Percentiles rank a stretch among this genome's conserved stretches.
phyloP scores from a whole-genome alignment of 2,888 invertebrate species.

The Eupithecia centaureata region DNA sequence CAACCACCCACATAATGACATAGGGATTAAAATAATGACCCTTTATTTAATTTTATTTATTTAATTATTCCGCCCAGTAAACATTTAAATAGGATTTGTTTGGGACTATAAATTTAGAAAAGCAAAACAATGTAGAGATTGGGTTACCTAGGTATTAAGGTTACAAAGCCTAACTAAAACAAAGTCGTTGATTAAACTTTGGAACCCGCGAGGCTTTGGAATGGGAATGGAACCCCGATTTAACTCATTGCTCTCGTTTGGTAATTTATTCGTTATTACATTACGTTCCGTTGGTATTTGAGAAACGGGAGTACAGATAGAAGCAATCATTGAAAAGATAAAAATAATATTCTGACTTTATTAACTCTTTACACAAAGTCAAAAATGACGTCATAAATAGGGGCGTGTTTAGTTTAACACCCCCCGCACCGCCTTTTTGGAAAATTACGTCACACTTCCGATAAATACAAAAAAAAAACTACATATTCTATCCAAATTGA shows the following conservation, averaged over 20 bases:
- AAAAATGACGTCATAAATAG: too few species aligned
- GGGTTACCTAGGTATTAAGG: background rate
- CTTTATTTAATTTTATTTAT: background rate
- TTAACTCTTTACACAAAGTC: too few species aligned
- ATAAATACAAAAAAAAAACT: too few species aligned
- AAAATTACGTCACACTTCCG: too few species aligned
- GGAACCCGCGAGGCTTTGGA: background rate
- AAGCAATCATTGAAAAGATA: too few species aligned
- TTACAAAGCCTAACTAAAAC: background rate
- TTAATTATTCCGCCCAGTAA: background rate
- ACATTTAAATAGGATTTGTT: conserved; percentile 2
- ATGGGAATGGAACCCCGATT: background rate
- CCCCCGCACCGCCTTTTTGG: too few species aligned
- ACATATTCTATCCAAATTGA: too few species aligned
- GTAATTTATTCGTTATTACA: conserved; percentile 39
- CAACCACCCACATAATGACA: too few species aligned
- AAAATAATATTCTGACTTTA: too few species aligned
- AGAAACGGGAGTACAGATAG: conserved; percentile 12
- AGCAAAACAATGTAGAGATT: background rate
- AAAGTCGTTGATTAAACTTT: conserved; percentile 1
- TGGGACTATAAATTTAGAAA: background rate
- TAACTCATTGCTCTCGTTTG: conserved; percentile 7
- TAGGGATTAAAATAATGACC: background rate
- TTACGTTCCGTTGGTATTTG: conserved; percentile 32
- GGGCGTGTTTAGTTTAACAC: too few species aligned